phyloP scores from a whole-genome alignment of 2,888 invertebrate genomes.

The Aleiodes leptofemur region DNA sequence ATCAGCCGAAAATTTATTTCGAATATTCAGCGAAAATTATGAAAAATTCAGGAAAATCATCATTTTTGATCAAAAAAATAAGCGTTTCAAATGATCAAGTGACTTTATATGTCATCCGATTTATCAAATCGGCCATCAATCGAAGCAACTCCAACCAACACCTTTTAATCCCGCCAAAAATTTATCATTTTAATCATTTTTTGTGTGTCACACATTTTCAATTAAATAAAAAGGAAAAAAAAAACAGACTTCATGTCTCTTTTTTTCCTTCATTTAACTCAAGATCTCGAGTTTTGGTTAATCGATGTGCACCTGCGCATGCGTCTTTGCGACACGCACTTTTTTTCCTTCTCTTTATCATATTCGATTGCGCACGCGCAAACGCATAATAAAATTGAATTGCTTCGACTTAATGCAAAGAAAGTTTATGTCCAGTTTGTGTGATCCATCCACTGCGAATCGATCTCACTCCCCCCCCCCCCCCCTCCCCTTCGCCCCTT shows the following conservation, averaged over 20 bases:
- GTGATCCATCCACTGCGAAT: conserved; percentile 28
- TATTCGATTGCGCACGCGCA: neutral
- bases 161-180: no score
- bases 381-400: conserved; percentile 10
- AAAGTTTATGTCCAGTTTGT: neutral
- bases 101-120: no score
- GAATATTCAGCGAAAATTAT: no score
- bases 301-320: conserved; percentile 44
- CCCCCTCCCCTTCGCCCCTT: neutral
- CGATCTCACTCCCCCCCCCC: conserved; percentile 12
- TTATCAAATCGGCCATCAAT: no score
- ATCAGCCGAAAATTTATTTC: no score
- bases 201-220: no score
- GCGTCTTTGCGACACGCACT: conserved; percentile 18
- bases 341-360: neutral
- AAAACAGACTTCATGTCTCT: no score
- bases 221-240: neutral
- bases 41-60: no score
- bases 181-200: no score
- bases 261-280: neutral
- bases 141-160: no score
- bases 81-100: no score
- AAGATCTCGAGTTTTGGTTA: neutral
- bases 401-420: neutral
- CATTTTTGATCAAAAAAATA: no score